Base-by-base conservation (phyloP, 2,888 invertebrate species). In the Norana najaformis region DNA sequence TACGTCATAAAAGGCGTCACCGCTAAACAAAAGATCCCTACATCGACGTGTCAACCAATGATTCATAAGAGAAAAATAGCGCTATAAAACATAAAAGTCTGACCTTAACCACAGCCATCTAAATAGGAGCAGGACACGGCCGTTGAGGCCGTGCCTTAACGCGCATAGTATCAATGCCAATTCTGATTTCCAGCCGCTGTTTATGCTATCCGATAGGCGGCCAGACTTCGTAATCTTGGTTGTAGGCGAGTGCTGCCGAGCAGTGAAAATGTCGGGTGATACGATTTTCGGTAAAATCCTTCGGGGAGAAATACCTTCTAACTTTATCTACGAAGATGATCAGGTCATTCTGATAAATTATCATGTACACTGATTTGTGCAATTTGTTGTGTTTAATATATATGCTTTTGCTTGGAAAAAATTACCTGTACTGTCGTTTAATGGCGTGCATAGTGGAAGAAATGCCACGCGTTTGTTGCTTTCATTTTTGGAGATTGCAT, bases 261-360 rank as follows among this genome's bases (percentile, higher is more conserved):
- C 23, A 5, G 3, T 83, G 83, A 85, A 85, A 35, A 89, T 89
- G 89, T 89, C 89, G 89, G 94, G 93, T 1, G 94, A 95, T 89
- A 94, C 94, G 5, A 93, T 95, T 35, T 95, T 95, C 92, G 93
- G 93, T 13, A 94, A 95, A 92, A 95, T 95, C 85, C 92, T 93
- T 18, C 93, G 94, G 1, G 92, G 93, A 88, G 94, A 94, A 92
- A 94, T 94, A 82, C 94, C 94, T 83, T 91, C 92, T 16, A 91
- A 93, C n/a, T 93, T 94, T 91, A 90, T 94, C 30, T 92, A 94
- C 90, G 94, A 94, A 92, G 94, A 94, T 93, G 94, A 94, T 16
- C 90, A 93, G 93, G 95, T 95, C 36, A 36, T n/a, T 16, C 0
- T 85, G 85, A 36, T 85, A 37, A 85, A 85, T 85, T 6, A 85